A percentile compares a stretch with the other conserved stretches of the same genome.
Evolutionary conservation across 2,113 vertebrate genomes (phyloP).

Genomic region (Jacana jacana): DNA sequence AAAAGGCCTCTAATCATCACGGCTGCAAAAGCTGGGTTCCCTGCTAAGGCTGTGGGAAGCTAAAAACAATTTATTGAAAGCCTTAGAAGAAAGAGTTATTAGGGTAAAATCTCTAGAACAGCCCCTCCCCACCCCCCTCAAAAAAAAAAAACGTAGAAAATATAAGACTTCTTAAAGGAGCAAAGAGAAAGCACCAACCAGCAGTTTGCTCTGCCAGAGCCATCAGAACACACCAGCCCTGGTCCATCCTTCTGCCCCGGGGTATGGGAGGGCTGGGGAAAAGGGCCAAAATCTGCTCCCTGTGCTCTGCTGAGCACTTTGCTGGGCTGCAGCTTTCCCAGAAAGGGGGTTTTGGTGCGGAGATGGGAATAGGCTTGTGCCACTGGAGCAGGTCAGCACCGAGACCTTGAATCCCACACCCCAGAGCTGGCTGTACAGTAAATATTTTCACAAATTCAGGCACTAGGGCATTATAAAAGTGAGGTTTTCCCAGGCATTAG

Average conservation of each 20-base stretch:
- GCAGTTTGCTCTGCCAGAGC: background rate
- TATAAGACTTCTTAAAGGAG: background rate
- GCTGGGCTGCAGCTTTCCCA: background rate
- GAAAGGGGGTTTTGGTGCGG: background rate
- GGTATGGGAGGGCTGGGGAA: background rate
- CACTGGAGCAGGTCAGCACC: background rate
- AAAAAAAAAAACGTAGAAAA: background rate
- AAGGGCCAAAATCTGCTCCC: background rate
- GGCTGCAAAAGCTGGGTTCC: slow-evolving; percentile 35
- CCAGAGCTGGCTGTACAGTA: background rate
- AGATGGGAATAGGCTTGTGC: background rate
- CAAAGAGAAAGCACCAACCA: background rate
- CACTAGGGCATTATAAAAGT: background rate
- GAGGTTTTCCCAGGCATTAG: background rate
- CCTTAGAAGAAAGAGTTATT: slow-evolving; percentile 1
- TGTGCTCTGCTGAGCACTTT: background rate
- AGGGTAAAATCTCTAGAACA: background rate
- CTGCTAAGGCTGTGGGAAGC: slow-evolving; percentile 46
- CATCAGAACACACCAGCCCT: background rate
- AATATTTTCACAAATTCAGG: background rate
- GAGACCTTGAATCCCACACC: background rate
- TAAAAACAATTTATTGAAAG: slow-evolving; percentile 43
- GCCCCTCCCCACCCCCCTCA: no score
- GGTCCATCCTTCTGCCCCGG: background rate
- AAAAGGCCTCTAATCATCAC: slow-evolving; percentile 48